Evolutionary conservation across 2,797 vertebrate genomes (phyloP).

Genomic region (Cyclura pinguis): DNA sequence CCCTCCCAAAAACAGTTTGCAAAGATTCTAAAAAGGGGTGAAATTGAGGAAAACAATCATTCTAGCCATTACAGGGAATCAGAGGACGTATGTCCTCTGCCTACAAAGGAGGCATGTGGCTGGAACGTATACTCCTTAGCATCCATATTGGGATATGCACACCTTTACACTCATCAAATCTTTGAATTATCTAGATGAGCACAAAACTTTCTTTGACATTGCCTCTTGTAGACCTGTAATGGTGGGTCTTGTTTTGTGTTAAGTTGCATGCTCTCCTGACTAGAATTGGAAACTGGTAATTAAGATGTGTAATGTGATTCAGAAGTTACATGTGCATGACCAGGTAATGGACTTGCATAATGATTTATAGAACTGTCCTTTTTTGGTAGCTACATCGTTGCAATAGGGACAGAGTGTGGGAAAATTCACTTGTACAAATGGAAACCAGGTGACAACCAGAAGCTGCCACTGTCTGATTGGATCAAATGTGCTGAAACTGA

Average conservation of each 20-base stretch:
- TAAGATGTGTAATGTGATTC: not conserved
- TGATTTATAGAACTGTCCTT: constrained; percentile 39
- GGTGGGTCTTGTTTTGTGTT: not conserved
- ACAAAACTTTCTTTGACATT: not conserved
- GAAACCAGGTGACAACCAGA: constrained; percentile 78
- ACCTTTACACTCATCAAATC: not conserved
- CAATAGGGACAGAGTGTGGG: constrained; percentile 91
- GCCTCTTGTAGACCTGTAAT: not conserved
- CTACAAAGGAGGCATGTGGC: not conserved
- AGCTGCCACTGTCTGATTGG: constrained; percentile 85
- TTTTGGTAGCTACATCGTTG: constrained; percentile 87
- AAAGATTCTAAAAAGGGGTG: not conserved
- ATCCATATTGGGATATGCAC: not conserved
- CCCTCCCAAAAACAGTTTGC: no score
- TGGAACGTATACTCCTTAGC: not conserved
- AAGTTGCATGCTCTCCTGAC: not conserved
- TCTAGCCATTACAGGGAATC: not conserved
- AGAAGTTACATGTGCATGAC: not conserved
- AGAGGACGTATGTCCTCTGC: not conserved
- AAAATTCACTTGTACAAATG: constrained; percentile 90
- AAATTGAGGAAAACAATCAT: not conserved
- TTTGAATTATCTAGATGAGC: not conserved
- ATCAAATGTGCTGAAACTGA: constrained; percentile 81
- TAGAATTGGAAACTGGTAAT: not conserved
- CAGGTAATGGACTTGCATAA: constrained; percentile 15